Evolutionary conservation across 2,797 vertebrate genomes (phyloP).

Genomic region (Antrozous pallidus): DNA sequence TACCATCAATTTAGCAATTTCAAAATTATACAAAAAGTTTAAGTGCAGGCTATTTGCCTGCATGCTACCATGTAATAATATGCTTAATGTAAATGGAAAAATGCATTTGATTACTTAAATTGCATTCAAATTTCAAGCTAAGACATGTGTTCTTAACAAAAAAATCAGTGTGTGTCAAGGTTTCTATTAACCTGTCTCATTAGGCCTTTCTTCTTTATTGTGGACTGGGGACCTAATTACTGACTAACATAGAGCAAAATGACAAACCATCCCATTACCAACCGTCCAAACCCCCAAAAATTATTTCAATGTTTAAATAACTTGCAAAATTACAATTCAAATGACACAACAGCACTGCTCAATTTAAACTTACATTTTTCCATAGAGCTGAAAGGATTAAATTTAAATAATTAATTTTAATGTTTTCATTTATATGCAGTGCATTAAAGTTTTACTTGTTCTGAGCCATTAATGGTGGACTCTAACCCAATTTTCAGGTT

Average conservation of each 20-base stretch:
- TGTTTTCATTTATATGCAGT: slow-evolving; percentile 78
- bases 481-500: slow-evolving; percentile 73
- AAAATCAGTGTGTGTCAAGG: not conserved
- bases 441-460: slow-evolving; percentile 83
- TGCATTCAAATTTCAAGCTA: not conserved
- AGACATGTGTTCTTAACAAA: slow-evolving; percentile 51
- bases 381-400: slow-evolving; percentile 78
- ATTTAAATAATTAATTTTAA: slow-evolving; percentile 86
- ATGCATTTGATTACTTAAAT: slow-evolving; percentile 25
- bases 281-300: not conserved
- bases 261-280: slow-evolving; percentile 65
- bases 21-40: slow-evolving; percentile 58
- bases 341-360: slow-evolving; percentile 58
- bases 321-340: slow-evolving; percentile 65
- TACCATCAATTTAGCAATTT: slow-evolving; percentile 25
- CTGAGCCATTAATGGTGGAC: slow-evolving; percentile 71
- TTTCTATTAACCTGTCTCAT: slow-evolving; percentile 41
- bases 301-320: slow-evolving; percentile 70
- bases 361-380: slow-evolving; percentile 72
- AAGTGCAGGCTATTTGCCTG: not conserved
- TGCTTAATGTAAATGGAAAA: slow-evolving; percentile 45
- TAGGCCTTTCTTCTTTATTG: slow-evolving; percentile 46
- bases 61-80: not conserved
- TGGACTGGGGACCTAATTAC: slow-evolving; percentile 12
- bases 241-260: slow-evolving; percentile 10